Evolutionary conservation across 1,140 invertebrate genomes (phyloP).

Genomic region (Lepidurus arcticus): DNA sequence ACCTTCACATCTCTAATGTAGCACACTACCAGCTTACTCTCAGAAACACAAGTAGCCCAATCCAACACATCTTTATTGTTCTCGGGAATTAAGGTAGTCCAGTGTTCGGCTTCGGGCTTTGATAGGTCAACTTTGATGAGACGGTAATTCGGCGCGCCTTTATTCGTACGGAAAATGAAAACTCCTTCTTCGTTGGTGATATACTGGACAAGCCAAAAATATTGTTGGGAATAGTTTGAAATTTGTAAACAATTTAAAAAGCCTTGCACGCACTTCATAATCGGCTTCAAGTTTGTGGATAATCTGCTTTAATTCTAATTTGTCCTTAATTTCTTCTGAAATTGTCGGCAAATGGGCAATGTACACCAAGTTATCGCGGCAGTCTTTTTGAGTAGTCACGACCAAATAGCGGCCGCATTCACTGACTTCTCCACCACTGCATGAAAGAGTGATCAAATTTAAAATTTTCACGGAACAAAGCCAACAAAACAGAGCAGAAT

Average conservation of each 20-base stretch:
- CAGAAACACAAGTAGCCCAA: conserved; percentile 74
- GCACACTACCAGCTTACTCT: conserved; percentile 79
- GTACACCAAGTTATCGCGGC: conserved; percentile 81
- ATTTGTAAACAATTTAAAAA: neutral
- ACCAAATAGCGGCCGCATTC: conserved; percentile 87
- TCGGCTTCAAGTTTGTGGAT: conserved; percentile 88
- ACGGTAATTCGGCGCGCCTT: conserved; percentile 84
- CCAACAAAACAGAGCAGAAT: neutral
- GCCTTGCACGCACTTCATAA: conserved; percentile 64
- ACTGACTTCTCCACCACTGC: conserved; percentile 69
- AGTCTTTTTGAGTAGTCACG: conserved; percentile 69
- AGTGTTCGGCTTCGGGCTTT: conserved; percentile 67
- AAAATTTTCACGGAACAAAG: conserved; percentile 7
- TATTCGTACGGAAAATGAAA: conserved; percentile 87
- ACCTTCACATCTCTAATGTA: conserved; percentile 96
- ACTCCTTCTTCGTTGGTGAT: conserved; percentile 79
- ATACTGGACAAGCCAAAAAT: conserved; percentile 56
- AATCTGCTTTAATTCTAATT: conserved; percentile 63
- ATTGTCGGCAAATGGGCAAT: conserved; percentile 62
- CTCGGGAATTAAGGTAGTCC: conserved; percentile 77
- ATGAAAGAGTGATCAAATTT: conserved; percentile 40
- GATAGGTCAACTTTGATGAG: conserved; percentile 84
- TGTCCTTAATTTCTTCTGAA: conserved; percentile 51
- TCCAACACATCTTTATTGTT: conserved; percentile 81
- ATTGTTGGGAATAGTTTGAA: neutral